Evolutionary conservation across 1,140 invertebrate species (phyloP), one percentile per base, ranked within the genome.

Genomic region (Whitmania pigra): DNA sequence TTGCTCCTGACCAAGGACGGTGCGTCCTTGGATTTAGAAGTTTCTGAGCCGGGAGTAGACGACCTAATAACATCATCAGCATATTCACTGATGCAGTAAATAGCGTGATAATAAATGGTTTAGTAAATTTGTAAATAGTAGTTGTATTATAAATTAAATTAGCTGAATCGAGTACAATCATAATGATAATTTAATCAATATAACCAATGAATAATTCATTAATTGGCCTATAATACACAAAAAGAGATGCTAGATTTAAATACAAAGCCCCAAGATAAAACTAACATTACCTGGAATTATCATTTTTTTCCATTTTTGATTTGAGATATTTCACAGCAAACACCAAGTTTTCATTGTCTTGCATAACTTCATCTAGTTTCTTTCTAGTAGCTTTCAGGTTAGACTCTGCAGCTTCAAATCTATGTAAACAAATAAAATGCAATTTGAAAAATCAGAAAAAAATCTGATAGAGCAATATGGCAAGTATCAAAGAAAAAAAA

Each of bases 351-450:
- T 75, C 73, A 66, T 72, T 67, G n/a, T 72, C 73, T 57, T 86
- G 86, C 83, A 93, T 90, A 71, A 91, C 82, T 76, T 92, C 90
- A 81, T 91, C 89, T 53, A 92, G 87, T 82, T 92, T 93, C 72
- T 88, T 86, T 53, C 90, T 83, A 67, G 92, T 81, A 73, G 92
- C 88, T 6, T 87, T 86, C 68, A 90, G 87, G 85, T 94, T 91
- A 85, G 89, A 81, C 83, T 94, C 91, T 77, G 89, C 89, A 22
- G 93, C 82, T 81, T 93, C 91, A 43, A 93, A 80, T 74, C 92
- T 87, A 40, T 93, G 83, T 76, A 89, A 86, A 63, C 90, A 78
- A 77, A 91, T 89, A 53, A 87, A 75, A 68, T 40, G 75, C 54
- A 63, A 74, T 69, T 67, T 76, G 43, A 49, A 49, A 15, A 15